A percentile compares a stretch with the other conserved stretches of the same genome.
phyloP scores from a whole-genome alignment of 2,888 invertebrate species.

The Phalera bucephala region DNA sequence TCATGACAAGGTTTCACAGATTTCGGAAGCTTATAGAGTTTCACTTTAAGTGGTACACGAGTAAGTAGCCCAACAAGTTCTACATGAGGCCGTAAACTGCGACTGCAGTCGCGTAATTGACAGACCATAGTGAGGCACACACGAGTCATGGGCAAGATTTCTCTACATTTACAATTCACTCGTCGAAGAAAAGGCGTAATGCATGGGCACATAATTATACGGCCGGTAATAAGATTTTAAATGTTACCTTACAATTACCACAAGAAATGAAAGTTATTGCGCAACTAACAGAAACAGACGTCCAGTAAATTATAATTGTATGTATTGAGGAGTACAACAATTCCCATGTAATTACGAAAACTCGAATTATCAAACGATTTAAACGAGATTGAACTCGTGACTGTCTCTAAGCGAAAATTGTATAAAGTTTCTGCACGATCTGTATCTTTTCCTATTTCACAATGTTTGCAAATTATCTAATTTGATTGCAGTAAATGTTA shows the following conservation, averaged over 20 bases:
- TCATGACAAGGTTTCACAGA: constrained; percentile 22
- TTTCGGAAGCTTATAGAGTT: constrained; percentile 33
- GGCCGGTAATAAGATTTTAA: constrained; percentile 16
- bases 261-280: constrained; percentile 32
- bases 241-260: constrained; percentile 20
- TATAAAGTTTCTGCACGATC: constrained; percentile 42
- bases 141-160: constrained; percentile 19
- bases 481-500: too few relatives aligned
- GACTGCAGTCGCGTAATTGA: constrained; percentile 30
- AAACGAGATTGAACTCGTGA: constrained; percentile 53
- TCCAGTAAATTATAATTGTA: too few relatives aligned
- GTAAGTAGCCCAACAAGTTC: constrained; percentile 31
- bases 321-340: too few relatives aligned
- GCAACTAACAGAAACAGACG: constrained; percentile 26
- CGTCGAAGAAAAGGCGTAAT: constrained; percentile 1
- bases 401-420: constrained; percentile 46
- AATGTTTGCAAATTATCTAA: constrained; percentile 20
- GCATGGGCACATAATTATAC: not conserved
- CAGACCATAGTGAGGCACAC: constrained; percentile 25
- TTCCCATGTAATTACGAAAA: constrained; percentile 36
- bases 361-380: constrained; percentile 32
- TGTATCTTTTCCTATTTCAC: constrained; percentile 38
- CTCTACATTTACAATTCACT: constrained; percentile 25
- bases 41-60: constrained; percentile 33
- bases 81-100: constrained; percentile 33